A percentile compares a stretch with the other conserved stretches of the same genome.
Evolutionary conservation across 2,888 invertebrate genomes (phyloP).

Genomic region (Plebejus argus): DNA sequence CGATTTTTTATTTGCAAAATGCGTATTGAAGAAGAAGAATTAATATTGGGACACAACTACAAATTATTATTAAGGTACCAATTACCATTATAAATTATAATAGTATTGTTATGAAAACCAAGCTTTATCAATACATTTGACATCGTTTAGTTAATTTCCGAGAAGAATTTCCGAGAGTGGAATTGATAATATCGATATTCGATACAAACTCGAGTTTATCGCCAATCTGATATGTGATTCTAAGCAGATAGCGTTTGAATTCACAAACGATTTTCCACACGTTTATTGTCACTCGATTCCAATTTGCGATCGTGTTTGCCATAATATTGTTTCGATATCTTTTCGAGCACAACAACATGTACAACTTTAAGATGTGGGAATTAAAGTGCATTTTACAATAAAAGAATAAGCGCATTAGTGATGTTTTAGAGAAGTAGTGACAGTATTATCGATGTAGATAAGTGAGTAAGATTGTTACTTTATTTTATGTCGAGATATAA

Average conservation of each 20-base stretch:
- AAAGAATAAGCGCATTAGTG: background rate
- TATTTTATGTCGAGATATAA: background rate
- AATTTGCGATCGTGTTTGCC: conserved; percentile 55
- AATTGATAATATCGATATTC: conserved; percentile 57
- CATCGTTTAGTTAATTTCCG: conserved; percentile 50
- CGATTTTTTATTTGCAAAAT: too few relatives aligned
- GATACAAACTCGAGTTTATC: conserved; percentile 66
- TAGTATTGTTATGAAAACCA: background rate
- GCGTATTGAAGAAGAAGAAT: background rate
- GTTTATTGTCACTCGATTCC: conserved; percentile 57
- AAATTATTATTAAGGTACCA: background rate
- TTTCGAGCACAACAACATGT: background rate
- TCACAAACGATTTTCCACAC: conserved; percentile 53
- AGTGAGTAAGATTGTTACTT: background rate
- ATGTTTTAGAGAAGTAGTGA: background rate
- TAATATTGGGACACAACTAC: background rate
- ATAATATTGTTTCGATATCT: conserved; percentile 40
- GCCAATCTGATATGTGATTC: conserved; percentile 60
- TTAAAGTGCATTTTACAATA: background rate
- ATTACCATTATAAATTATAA: too few relatives aligned
- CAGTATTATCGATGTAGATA: background rate
- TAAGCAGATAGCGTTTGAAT: conserved; percentile 61
- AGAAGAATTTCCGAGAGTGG: conserved; percentile 56
- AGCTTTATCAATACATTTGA: background rate
- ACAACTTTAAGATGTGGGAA: background rate